phyloP scores from a whole-genome alignment of 37 sponge, comb jelly and placozoan genomes.

The Mnemiopsis leidyi region DNA sequence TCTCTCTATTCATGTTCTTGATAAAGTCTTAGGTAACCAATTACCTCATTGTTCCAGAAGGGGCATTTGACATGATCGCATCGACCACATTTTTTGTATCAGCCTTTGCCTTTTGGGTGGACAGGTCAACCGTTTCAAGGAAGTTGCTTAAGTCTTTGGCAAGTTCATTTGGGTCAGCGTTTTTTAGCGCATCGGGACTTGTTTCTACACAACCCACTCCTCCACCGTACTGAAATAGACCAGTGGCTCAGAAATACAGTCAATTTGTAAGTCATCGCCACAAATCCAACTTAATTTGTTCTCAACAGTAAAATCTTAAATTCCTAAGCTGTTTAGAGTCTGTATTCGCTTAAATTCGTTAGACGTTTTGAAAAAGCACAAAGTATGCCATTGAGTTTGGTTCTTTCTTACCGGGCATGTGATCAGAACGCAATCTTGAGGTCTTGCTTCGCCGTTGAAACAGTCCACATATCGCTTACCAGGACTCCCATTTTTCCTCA shows the following conservation, averaged over 20 bases:
- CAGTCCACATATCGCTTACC: background rate
- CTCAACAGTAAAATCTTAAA: no score
- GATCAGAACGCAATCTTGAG: background rate
- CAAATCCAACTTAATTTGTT: no score
- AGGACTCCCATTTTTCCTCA: background rate
- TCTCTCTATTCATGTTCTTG: no score
- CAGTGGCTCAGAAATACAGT: no score
- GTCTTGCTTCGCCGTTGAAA: background rate
- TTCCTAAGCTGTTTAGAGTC: no score
- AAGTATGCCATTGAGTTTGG: no score
- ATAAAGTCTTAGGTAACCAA: no score
- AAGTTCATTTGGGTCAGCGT: background rate
- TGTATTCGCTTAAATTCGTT: no score
- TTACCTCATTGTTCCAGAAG: background rate
- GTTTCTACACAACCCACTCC: constrained; percentile 38
- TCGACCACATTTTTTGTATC: background rate
- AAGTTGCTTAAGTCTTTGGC: background rate
- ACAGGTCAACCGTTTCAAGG: background rate
- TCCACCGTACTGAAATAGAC: constrained; percentile 15
- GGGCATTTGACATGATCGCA: background rate
- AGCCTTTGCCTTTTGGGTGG: background rate
- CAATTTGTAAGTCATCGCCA: no score
- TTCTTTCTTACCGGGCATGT: constrained; percentile 38
- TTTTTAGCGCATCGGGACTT: background rate
- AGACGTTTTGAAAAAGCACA: background rate